These are phyloP conservation scores for Pterobdella sp. DNA, from an alignment of 2,888 invertebrate species.

Conservation along the genomic window DNA sequence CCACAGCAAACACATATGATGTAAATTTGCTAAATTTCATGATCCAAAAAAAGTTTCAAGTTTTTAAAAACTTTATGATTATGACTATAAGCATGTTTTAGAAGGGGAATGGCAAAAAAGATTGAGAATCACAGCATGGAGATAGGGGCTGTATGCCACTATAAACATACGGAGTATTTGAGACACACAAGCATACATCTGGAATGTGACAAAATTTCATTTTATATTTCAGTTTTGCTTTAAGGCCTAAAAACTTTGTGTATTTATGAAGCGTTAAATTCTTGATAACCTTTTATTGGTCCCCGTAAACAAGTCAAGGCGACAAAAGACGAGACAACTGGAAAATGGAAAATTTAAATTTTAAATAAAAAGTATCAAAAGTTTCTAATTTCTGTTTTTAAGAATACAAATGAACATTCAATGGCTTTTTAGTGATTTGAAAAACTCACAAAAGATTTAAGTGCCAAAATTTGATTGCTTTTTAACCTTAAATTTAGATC, in stretches of 20 bases:
- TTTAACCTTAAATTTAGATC: background rate
- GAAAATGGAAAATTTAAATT: constrained; percentile 5
- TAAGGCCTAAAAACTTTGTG: background rate
- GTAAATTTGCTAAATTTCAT: no score
- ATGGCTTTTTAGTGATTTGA: background rate
- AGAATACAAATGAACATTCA: background rate
- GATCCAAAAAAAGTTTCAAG: no score
- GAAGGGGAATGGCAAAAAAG: no score
- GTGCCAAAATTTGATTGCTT: background rate
- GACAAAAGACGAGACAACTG: constrained; percentile 16
- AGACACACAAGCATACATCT: constrained; percentile 3
- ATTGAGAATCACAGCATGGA: no score
- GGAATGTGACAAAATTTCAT: background rate
- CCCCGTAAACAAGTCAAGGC: background rate
- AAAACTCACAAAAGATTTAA: no score
- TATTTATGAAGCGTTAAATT: constrained; percentile 13
- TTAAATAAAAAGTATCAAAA: background rate
- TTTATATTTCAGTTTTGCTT: constrained; percentile 3
- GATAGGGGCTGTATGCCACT: background rate
- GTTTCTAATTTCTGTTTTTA: background rate
- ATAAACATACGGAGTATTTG: background rate
- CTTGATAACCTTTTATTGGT: constrained; percentile 12
- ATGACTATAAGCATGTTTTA: no score
- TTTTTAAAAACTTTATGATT: no score
- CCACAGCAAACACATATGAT: no score